phyloP scores from a whole-genome alignment of 2,888 invertebrate species.

The Pollenia angustigena region DNA sequence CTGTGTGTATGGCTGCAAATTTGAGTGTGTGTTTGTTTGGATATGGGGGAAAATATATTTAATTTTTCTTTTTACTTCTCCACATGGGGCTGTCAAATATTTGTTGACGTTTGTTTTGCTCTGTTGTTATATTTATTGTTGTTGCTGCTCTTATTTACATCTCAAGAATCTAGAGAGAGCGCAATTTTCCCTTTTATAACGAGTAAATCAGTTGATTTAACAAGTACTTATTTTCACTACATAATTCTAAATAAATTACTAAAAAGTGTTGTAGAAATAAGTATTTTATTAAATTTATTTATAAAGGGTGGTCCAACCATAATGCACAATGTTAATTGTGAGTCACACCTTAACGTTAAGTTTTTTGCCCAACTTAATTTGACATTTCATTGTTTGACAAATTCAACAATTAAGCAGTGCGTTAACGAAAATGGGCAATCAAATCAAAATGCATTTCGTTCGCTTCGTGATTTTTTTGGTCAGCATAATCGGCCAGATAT shows the following conservation, averaged over 20 bases:
- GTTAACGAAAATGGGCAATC: too few species aligned
- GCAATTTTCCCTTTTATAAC: slow-evolving; percentile 1
- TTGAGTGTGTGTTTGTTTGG: neutral
- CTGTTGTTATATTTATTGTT: slow-evolving; percentile 37
- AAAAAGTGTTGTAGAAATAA: neutral
- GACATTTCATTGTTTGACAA: too few species aligned
- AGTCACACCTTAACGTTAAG: too few species aligned
- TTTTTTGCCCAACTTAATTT: too few species aligned
- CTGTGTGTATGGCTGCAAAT: neutral
- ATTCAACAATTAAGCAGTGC: too few species aligned
- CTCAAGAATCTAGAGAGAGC: slow-evolving; percentile 26
- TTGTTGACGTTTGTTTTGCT: slow-evolving; percentile 64
- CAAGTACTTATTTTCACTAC: slow-evolving; percentile 26
- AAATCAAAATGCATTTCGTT: too few species aligned
- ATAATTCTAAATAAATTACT: neutral
- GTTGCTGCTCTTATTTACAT: slow-evolving; percentile 32
- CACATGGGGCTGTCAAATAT: slow-evolving; percentile 72
- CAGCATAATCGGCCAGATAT: too few species aligned
- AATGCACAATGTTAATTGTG: too few species aligned
- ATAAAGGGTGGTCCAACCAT: too few species aligned
- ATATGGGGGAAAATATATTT: slow-evolving; percentile 50
- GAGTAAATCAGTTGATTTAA: slow-evolving; percentile 43
- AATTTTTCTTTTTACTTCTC: slow-evolving; percentile 58
- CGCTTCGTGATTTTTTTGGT: too few species aligned
- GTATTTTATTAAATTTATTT: neutral